phyloP scores from a whole-genome alignment of 1,140 invertebrate genomes.

The Dendrolimus punctatus region DNA sequence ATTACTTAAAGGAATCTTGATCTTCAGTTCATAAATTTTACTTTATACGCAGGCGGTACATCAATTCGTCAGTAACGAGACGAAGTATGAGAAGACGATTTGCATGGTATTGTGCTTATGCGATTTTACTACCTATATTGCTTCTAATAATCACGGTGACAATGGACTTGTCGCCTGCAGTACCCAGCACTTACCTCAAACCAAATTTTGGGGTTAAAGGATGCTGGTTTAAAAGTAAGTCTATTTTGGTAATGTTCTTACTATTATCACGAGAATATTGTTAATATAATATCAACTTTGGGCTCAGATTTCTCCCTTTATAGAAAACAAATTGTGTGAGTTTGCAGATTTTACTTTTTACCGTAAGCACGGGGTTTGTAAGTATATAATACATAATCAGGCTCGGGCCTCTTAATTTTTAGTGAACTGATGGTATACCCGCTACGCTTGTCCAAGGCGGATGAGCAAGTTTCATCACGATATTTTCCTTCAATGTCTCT shows the following conservation, averaged over 20 bases:
- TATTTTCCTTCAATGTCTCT: too few relatives aligned
- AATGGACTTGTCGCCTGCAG: slow-evolving; percentile 71
- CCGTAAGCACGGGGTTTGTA: too few relatives aligned
- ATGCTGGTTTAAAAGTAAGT: slow-evolving; percentile 77
- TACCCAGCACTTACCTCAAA: slow-evolving; percentile 70
- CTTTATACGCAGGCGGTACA: slow-evolving; percentile 38
- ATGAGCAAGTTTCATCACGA: too few relatives aligned
- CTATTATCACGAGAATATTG: background rate
- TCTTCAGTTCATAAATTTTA: slow-evolving; percentile 2
- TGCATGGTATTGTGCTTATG: slow-evolving; percentile 58
- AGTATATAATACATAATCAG: too few relatives aligned
- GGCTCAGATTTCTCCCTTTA: too few relatives aligned
- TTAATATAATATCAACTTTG: background rate
- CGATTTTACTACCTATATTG: slow-evolving; percentile 53
- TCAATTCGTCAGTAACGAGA: slow-evolving; percentile 46
- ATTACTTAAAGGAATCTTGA: background rate
- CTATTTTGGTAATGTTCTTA: too few relatives aligned
- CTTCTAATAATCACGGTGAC: slow-evolving; percentile 72
- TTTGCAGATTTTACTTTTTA: too few relatives aligned
- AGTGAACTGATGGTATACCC: too few relatives aligned
- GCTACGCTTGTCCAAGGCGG: too few relatives aligned
- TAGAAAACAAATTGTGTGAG: too few relatives aligned
- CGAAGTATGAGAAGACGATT: slow-evolving; percentile 54
- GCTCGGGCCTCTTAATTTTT: too few relatives aligned
- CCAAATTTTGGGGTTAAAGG: slow-evolving; percentile 73